A percentile compares a stretch with the other conserved stretches of the same genome.
phyloP scores from a whole-genome alignment of 2,888 invertebrate genomes.

The Thalpophila matura region DNA sequence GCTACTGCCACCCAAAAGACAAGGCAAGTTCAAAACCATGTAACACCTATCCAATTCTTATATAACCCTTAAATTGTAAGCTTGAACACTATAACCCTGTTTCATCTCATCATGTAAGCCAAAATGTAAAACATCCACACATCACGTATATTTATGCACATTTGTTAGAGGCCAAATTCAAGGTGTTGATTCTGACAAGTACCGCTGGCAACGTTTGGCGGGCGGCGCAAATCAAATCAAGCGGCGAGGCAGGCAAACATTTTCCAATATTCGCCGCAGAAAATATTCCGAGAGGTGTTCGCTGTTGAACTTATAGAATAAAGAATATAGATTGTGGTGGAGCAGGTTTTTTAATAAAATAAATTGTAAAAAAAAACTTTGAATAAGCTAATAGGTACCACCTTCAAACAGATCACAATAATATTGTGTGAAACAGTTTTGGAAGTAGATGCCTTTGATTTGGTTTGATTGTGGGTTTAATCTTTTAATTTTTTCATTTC shows the following conservation, averaged over 20 bases:
- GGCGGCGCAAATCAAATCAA: conserved; percentile 81
- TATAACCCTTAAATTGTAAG: conserved; percentile 6
- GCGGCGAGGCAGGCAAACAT: conserved; percentile 77
- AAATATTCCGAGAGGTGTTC: conserved; percentile 71
- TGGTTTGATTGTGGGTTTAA: too few relatives aligned
- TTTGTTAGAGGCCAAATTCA: conserved; percentile 48
- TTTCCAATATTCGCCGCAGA: conserved; percentile 77
- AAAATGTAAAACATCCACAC: conserved; percentile 37
- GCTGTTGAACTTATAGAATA: conserved; percentile 61
- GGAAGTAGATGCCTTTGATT: too few relatives aligned
- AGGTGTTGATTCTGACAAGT: conserved; percentile 66
- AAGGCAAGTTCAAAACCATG: conserved; percentile 10
- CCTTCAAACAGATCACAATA: too few relatives aligned
- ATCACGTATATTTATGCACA: conserved; percentile 53
- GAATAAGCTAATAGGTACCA: too few relatives aligned
- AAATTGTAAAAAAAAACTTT: too few relatives aligned
- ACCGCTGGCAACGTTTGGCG: conserved; percentile 65
- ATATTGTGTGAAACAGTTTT: too few relatives aligned
- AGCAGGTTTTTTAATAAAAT: conserved; percentile 18
- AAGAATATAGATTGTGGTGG: conserved; percentile 44
- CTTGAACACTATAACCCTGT: neutral
- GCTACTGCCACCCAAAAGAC: neutral
- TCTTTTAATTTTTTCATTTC: too few relatives aligned
- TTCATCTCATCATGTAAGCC: conserved; percentile 2
- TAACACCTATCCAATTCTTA: neutral